Percentiles rank a stretch among this genome's conserved stretches.
phyloP scores from a whole-genome alignment of 2,888 invertebrate genomes.

The Caenorhabditis doughertyi region DNA sequence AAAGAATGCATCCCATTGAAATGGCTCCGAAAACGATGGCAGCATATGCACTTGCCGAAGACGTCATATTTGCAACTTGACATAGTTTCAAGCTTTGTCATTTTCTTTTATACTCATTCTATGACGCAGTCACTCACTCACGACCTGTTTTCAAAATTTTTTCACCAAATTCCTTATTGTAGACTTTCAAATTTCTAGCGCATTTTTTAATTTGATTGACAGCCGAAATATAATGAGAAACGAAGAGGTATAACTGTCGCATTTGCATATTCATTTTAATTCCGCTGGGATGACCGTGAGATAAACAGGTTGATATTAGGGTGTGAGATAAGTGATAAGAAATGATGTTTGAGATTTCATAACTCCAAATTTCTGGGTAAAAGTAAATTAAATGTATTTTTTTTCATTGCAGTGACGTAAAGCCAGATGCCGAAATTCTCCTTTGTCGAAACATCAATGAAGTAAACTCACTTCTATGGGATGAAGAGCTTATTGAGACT shows the following conservation, averaged over 20 bases:
- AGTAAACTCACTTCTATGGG: constrained; percentile 54
- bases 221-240: constrained; percentile 2
- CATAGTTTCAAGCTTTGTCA: neutral
- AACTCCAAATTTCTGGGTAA: neutral
- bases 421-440: constrained; percentile 49
- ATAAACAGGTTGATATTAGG: constrained; percentile 49
- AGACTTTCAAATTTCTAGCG: constrained; percentile 19
- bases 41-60: constrained; percentile 60
- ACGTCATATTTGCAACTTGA: constrained; percentile 47
- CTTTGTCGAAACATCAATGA: constrained; percentile 54
- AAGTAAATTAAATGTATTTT: constrained; percentile 3
- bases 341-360: constrained; percentile 35
- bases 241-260: constrained; percentile 6
- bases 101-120: constrained; percentile 15
- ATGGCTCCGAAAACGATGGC: constrained; percentile 68
- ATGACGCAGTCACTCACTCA: neutral
- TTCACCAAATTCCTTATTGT: constrained; percentile 19
- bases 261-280: constrained; percentile 54
- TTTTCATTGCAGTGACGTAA: constrained; percentile 47
- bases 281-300: constrained; percentile 46
- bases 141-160: constrained; percentile 46
- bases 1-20: constrained; percentile 62
- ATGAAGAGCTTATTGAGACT: constrained; percentile 50
- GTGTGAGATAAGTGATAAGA: constrained; percentile 37
- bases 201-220: constrained; percentile 59